Evolutionary conservation across 2,113 vertebrate species (phyloP).

Genomic region (Xenus cinereus): DNA sequence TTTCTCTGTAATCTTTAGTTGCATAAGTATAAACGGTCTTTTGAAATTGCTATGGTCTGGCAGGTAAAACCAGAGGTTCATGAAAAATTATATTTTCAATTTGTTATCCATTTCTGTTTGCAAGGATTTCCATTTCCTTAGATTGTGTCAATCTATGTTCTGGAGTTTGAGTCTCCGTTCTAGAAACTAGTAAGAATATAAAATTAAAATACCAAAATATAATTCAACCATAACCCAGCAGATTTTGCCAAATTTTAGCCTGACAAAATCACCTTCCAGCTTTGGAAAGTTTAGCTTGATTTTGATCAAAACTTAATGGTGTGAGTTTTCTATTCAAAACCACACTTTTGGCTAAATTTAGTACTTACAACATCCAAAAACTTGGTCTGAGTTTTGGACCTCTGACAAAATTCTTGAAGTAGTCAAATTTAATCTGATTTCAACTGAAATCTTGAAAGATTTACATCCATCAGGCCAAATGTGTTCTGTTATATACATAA

Average conservation of each 20-base stretch:
- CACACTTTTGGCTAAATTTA: neutral
- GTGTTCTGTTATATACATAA: neutral
- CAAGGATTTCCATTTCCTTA: neutral
- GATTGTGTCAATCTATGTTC: neutral
- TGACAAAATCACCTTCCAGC: neutral
- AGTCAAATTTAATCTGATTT: neutral
- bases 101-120: neutral
- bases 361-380: neutral
- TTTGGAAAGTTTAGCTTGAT: neutral
- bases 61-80: neutral
- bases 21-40: neutral
- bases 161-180: neutral
- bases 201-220: conserved; percentile 4
- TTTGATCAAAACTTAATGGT: neutral
- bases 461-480: neutral
- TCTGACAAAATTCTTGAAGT: neutral
- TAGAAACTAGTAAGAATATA: neutral
- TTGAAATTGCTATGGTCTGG: neutral
- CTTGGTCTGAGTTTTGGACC: neutral
- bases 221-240: neutral
- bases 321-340: neutral
- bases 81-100: neutral
- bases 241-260: neutral
- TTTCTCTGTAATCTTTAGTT: neutral
- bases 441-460: neutral